Evolutionary conservation across 2,888 invertebrate species (phyloP), one percentile per base, ranked within the genome.

Genomic region (Philereme vetulata): DNA sequence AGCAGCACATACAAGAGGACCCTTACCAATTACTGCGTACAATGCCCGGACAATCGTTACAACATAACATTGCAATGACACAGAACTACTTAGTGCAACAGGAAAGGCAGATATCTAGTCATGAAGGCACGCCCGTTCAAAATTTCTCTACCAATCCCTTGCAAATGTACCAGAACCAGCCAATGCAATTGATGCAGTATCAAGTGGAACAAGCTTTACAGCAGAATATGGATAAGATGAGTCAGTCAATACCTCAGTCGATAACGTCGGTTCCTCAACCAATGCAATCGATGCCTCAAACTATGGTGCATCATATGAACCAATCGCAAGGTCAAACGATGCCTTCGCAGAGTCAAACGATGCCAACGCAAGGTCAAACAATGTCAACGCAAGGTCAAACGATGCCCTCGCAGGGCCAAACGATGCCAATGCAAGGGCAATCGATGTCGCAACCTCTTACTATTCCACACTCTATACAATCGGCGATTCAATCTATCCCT

Each of bases 101-200:
- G 77, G 90, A 91, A 66, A 80, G 92, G 82, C 90, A 90, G 80
- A 90, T 89, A 74, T 92, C 89, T 85, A 91, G 90, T 87, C 92
- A 89, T 79, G 92, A 92, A 82, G 90, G 92, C 82, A 91, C 90
- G 5, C 90, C 90, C 8, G 88, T 90, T 81, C 92, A 92, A 78
- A 89, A 92, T 79, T 91, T 83, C 64, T 72, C 86, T 63, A 76
- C 88, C 73, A 91, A 91, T 68, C 92, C 91, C 56, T 77, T 91
- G 70, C 92, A 92, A 64, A 86, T 90, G 82, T 90, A 89, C 74
- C 93, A 81, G 55, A 80, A 74, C 33, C 86, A 86, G 61, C 77
- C 80, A 0, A 70, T 80, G 51, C 85, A 83, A 56, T 67, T 81
- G 59, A 71, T 86, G 61, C 82, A 83, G 57, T 82, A 79, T 21